Evolutionary conservation across 2,113 vertebrate genomes (phyloP).

Genomic region (Tupaia chinensis): DNA sequence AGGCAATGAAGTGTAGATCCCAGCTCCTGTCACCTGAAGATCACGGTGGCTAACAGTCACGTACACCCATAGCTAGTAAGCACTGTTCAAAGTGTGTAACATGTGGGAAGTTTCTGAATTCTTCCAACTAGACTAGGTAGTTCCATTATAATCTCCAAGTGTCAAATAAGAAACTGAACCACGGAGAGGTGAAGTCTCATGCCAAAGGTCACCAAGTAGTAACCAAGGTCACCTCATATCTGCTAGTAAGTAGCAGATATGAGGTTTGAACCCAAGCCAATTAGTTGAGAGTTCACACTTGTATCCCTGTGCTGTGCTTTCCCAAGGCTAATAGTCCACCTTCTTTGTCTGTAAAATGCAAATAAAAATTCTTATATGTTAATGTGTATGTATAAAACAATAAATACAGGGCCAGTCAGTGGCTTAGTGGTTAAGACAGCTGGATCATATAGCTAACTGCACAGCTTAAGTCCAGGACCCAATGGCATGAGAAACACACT

Average conservation of each 20-base stretch:
- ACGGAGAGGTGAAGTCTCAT: neutral
- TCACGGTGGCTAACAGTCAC: neutral
- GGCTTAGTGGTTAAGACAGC: too few relatives aligned
- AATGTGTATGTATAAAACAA: neutral
- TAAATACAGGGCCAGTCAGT: neutral
- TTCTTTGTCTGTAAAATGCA: neutral
- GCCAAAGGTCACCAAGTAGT: neutral
- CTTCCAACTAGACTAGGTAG: neutral
- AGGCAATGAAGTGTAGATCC: neutral
- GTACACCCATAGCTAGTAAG: neutral
- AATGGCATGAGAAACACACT: too few relatives aligned
- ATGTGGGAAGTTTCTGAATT: neutral
- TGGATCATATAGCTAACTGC: too few relatives aligned
- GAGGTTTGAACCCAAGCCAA: neutral
- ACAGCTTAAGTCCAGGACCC: too few relatives aligned
- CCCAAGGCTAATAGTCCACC: neutral
- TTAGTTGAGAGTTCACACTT: neutral
- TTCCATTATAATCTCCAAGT: slow-evolving; percentile 8
- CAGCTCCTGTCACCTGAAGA: neutral
- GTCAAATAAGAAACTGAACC: neutral
- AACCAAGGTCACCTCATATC: too few relatives aligned
- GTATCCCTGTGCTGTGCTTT: neutral
- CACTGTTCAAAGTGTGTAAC: neutral
- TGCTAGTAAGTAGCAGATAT: neutral
- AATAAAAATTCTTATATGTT: neutral